phyloP scores from a whole-genome alignment of 2,888 invertebrate species.

The Leucania comma region DNA sequence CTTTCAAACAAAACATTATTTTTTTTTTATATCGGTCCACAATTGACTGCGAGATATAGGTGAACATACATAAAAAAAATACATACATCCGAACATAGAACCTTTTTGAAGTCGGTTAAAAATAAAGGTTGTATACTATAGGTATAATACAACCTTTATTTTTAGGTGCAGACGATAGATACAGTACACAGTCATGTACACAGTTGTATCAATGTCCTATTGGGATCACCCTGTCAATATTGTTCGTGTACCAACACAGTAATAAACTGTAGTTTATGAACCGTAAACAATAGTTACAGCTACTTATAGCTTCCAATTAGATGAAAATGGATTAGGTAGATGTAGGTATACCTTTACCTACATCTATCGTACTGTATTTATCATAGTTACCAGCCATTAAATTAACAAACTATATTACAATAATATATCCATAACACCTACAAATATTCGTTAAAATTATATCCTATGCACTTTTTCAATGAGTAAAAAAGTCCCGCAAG shows the following conservation, averaged over 20 bases:
- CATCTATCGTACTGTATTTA: background rate
- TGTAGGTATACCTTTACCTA: background rate
- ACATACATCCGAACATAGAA: too few species aligned
- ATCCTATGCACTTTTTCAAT: background rate
- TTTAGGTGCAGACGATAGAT: too few species aligned
- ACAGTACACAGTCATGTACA: background rate
- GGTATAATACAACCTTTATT: too few species aligned
- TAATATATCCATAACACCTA: background rate
- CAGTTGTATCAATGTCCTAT: slow-evolving; percentile 6
- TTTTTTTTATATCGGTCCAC: too few species aligned
- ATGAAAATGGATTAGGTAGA: too few species aligned
- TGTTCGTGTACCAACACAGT: slow-evolving; percentile 21
- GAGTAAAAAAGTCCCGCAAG: too few species aligned
- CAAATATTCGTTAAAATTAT: background rate
- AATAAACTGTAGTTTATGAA: slow-evolving; percentile 12
- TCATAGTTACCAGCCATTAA: background rate
- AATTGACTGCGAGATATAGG: too few species aligned
- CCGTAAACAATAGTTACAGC: background rate
- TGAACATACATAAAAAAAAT: too few species aligned
- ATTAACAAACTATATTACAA: background rate
- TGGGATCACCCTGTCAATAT: slow-evolving; percentile 25
- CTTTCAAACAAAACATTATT: too few species aligned
- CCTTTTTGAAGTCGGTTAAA: too few species aligned
- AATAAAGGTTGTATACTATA: too few species aligned
- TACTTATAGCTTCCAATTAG: background rate